Percentiles rank a stretch among this genome's conserved stretches.
These are phyloP conservation scores for Chrysaora quinquecirrha DNA, from an alignment of 30 jellyfish, hydroid and myxozoan species.

Conservation along the genomic window DNA sequence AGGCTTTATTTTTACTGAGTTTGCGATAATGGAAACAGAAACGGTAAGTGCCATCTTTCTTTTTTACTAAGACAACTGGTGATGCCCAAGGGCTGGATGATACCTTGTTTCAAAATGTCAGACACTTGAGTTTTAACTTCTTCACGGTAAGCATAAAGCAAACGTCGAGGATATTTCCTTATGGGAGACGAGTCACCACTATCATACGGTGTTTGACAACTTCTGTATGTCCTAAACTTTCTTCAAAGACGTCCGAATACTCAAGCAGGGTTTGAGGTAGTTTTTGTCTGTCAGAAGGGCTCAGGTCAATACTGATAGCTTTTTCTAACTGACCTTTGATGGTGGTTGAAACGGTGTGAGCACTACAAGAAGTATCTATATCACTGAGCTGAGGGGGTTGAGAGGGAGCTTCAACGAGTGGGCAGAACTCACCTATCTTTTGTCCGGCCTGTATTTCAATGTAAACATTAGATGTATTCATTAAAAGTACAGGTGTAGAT, in stretches of 20 bases:
- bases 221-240: too few relatives aligned
- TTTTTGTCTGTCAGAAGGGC: background rate
- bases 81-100: too few relatives aligned
- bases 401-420: conserved; percentile 32
- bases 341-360: too few relatives aligned
- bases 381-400: background rate
- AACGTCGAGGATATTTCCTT: conserved; percentile 46
- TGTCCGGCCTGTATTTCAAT: conserved; percentile 46
- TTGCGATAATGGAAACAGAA: conserved; percentile 2
- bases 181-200: conserved; percentile 37
- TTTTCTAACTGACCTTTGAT: too few relatives aligned
- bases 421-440: conserved; percentile 9
- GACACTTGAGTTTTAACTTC: conserved; percentile 31
- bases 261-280: too few relatives aligned
- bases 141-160: conserved; percentile 43
- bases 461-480: conserved; percentile 43
- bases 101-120: too few relatives aligned
- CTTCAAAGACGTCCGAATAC: too few relatives aligned
- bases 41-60: too few relatives aligned
- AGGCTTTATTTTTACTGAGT: conserved; percentile 7
- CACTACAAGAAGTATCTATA: too few relatives aligned
- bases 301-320: too few relatives aligned
- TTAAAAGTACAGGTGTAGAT: conserved; percentile 23
- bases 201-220: too few relatives aligned
- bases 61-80: too few relatives aligned